Evolutionary conservation across 2,113 vertebrate genomes (phyloP), one percentile per base, ranked within the genome.

Genomic region (Alligator sinensis): DNA sequence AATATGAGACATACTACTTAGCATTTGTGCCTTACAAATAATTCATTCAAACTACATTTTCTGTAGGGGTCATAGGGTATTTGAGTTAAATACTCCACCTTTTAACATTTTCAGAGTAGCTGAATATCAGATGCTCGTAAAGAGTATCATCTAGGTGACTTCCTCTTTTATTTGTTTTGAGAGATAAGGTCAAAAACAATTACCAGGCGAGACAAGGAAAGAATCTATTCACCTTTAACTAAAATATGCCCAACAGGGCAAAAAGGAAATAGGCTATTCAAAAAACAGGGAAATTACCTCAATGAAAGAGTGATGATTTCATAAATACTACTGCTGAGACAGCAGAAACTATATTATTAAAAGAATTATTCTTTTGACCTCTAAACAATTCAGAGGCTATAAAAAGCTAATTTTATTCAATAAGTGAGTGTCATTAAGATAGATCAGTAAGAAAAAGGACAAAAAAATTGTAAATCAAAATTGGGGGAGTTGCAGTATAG

Each of bases 291-390:
- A 97, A 97, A 96, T 96, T 96, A 68, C 84, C 64, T 82, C 64
- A 82, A 82, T 58, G 91, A 94, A 97, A 94, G 95, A 97, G 94
- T 94, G 87, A 96, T 96, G 94, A 93, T 87, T 96, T 97, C 94
- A 97, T 96, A 95, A 97, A 96, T 96, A 92, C 91, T 90, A 62
- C 55, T 94, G 96, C 94, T 96, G 95, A 97, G 77, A 83, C 88
- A 96, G 95, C 94, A 96, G 94, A 94, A 97, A 84, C 57, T 47
- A 38, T 89, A 90, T 96, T 97, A 97, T 96, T 97, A 94, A 91
- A 96, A 95, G 88, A 96, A 97, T 97, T 97, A 95, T 96, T 97
- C 90, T 94, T 97, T 95, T 96, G 96, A 97, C 97, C 94, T 96
- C 96, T 96, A 95, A 96, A 97, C 95, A 97, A 97, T 96, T 95